Percentiles rank a stretch among this genome's conserved stretches.
phyloP scores from a whole-genome alignment of 2,888 invertebrate genomes.

The Drosophila hamatofila region DNA sequence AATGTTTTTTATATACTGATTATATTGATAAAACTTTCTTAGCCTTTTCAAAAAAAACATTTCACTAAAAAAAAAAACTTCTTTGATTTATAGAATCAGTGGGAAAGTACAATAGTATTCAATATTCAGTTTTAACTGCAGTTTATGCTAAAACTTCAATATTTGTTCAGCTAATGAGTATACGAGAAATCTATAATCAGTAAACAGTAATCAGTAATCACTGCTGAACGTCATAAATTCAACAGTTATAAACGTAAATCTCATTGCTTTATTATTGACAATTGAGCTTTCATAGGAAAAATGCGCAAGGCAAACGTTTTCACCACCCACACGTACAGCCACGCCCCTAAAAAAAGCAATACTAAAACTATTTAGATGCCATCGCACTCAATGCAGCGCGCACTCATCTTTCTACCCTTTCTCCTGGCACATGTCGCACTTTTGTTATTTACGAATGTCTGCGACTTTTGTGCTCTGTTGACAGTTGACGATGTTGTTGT shows the following conservation, averaged over 20 bases:
- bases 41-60: no score
- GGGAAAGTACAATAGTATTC: not conserved
- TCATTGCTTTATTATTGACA: constrained; percentile 1
- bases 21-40: no score
- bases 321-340: constrained; percentile 8
- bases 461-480: constrained; percentile 39
- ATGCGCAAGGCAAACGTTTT: constrained; percentile 21
- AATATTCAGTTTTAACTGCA: not conserved
- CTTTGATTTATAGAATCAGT: not conserved
- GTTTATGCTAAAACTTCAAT: not conserved
- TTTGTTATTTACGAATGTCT: constrained; percentile 44
- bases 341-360: constrained; percentile 7
- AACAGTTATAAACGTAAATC: not conserved
- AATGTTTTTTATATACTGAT: no score
- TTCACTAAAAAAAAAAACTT: no score
- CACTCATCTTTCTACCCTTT: constrained; percentile 19
- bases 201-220: not conserved
- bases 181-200: not conserved
- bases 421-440: constrained; percentile 28
- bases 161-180: not conserved
- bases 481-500: constrained; percentile 15
- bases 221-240: not conserved
- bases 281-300: constrained; percentile 9
- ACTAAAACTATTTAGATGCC: constrained; percentile 19
- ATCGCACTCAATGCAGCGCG: constrained; percentile 12